Evolutionary conservation across 2,797 vertebrate species (phyloP), one percentile per base, ranked within the genome.

Genomic region (Ceryle rudis): DNA sequence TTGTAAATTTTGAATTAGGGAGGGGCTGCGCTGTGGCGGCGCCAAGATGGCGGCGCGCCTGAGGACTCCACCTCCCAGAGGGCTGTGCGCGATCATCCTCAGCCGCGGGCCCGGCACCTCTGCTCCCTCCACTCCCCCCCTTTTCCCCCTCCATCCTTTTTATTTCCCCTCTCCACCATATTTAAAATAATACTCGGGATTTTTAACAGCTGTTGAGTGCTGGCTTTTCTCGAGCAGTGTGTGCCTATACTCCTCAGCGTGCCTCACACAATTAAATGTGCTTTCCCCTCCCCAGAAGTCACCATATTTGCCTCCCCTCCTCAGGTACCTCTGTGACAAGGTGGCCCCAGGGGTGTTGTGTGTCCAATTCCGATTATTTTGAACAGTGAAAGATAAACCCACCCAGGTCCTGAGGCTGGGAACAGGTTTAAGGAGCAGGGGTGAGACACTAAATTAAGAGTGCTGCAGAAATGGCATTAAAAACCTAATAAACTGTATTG

Each of bases 11-110:
- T 14, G 58, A 74, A 47, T 55, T 49, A 33, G 46, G 17, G n/a
- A 1, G 11, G 51, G 41, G 74, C 51, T 1, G 37, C 0, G 51
- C 5, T 10, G 35, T 6, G 64, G 75, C n/a, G 35, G 58, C 1
- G 46, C 87, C 95, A 96, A 95, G 91, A 96, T 95, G 96, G 93
- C 94, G 86, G 79, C 39, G 31, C 1, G 5, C 9, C 7, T 3
- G 14, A 23, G 64, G 75, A 88, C 86, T 83, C 66, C 94, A 31
- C 0, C 17, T 92, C 83, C 89, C 83, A 79, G 37, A 46, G 21
- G 82, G 60, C 89, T 22, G 21, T 28, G 92, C 82, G 70, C 47
- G 3, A 9, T 0, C 8, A 6, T 0, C 10, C 35, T 17, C 44
- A 31, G 18, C 15, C 39, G 16, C 26, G 12, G 8, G 7, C 44